phyloP scores from a whole-genome alignment of 2,888 invertebrate species.

The Himalopsyche kuldschensis region DNA sequence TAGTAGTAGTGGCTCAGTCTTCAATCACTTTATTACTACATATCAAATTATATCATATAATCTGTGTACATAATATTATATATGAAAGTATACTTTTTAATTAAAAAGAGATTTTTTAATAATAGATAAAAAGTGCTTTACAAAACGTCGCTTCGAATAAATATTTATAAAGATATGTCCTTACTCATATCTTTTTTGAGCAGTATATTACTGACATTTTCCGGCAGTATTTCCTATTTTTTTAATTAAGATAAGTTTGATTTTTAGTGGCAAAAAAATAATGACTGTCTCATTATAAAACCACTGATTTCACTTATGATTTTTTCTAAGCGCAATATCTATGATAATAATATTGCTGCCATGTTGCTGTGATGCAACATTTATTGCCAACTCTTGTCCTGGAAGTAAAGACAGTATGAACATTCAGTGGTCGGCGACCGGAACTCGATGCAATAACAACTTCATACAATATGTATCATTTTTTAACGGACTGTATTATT shows the following conservation, averaged over 20 bases:
- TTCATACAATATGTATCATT: background rate
- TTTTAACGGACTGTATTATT: background rate
- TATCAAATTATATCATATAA: no score
- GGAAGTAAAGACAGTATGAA: background rate
- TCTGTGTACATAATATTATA: no score
- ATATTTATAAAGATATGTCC: no score
- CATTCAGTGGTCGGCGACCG: background rate
- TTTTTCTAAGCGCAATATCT: background rate
- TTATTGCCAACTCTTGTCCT: background rate
- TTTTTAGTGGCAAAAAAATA: background rate
- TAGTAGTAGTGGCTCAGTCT: no score
- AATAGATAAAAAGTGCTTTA: no score
- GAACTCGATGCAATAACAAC: background rate
- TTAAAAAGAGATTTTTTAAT: no score
- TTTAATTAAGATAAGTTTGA: background rate
- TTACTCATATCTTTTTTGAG: no score
- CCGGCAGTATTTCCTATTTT: background rate
- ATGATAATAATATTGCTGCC: background rate
- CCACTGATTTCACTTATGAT: background rate
- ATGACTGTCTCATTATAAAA: background rate
- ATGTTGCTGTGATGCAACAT: background rate
- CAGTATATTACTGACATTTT: background rate
- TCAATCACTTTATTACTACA: no score
- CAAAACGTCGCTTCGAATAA: no score
- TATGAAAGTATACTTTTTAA: no score